Evolutionary conservation across 2,888 invertebrate genomes (phyloP).

Genomic region (Pristionchus exspectatus): DNA sequence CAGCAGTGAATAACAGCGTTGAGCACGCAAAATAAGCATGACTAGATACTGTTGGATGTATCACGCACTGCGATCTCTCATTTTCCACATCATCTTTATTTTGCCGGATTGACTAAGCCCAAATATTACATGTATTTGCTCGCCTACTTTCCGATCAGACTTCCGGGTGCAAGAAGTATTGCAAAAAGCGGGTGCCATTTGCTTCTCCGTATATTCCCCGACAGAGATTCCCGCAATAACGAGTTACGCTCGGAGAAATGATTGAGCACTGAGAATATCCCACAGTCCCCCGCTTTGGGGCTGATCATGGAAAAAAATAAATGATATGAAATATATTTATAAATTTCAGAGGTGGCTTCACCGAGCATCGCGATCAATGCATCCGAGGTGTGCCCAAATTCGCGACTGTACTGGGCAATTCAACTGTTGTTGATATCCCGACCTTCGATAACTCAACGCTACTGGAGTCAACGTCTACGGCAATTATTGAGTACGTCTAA

Average conservation of each 20-base stretch:
- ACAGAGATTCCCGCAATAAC: neutral
- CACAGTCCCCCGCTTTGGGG: neutral
- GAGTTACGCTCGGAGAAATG: neutral
- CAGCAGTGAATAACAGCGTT: too few species aligned
- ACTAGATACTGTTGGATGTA: too few species aligned
- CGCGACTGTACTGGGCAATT: neutral
- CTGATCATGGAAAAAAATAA: neutral
- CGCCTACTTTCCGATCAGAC: neutral
- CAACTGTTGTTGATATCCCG: neutral
- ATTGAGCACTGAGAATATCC: neutral
- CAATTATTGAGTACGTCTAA: neutral
- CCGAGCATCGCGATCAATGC: neutral
- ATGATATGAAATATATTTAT: neutral
- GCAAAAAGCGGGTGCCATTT: neutral
- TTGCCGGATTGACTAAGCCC: neutral
- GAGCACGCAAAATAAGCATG: too few species aligned
- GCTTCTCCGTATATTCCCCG: neutral
- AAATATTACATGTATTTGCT: neutral
- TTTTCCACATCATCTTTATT: neutral
- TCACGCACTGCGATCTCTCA: neutral
- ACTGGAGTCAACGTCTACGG: neutral
- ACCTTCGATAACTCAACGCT: neutral
- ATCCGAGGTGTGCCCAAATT: neutral
- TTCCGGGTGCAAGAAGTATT: neutral
- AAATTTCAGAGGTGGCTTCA: constrained; percentile 22